Base-by-base conservation (phyloP, 2,113 vertebrate species). In the Leucopternis melanops region DNA sequence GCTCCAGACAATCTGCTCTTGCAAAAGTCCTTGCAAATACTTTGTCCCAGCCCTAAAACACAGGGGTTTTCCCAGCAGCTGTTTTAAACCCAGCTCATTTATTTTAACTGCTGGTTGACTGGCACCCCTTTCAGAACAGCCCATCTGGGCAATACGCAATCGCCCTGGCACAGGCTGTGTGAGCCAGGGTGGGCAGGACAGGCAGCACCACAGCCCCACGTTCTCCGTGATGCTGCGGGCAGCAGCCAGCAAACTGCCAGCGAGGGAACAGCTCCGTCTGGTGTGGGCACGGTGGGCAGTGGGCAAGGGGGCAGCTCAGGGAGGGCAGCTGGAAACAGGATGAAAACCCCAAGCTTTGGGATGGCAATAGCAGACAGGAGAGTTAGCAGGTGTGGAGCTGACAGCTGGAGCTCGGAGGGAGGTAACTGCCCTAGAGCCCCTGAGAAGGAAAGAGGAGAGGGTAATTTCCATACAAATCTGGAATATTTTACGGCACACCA, bases 201-300 rank as follows among this genome's bases (percentile, higher is more conserved):
- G 75, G 38, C 45, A 55, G 45, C 12, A 31, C 40, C 3, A 3
- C 77, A 40, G 54, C 62, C 55, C 18, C 57, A 16, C 0, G 1
- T 9, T 34, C 57, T 52, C 49, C 0, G 0, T 1, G 1, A n/a
- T 11, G 26, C 36, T 32, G 17, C 0, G 0, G 58, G 58, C 42
- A 54, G 32, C 58, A 52, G 58, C 65, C 16, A 16, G 12, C 21
- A 22, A 47, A 58, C 29, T 42, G 23, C 23, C 44, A 14, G 57
- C 1, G 0, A 66, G 38, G 25, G 58, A n/a, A 59, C 0, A 15
- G 38, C 45, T 72, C n/a, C 0, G 1, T n/a, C 52, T 2, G 2
- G 52, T 14, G 1, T 1, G 8, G 63, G 25, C 31, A 59, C 26
- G 20, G 16, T 10, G n/a, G 31, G 27, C 73, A 32, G 73, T 20